These are phyloP conservation scores for Teleogryllus occipitalis DNA, from an alignment of 1,140 invertebrate genomes.

Conservation along the genomic window DNA sequence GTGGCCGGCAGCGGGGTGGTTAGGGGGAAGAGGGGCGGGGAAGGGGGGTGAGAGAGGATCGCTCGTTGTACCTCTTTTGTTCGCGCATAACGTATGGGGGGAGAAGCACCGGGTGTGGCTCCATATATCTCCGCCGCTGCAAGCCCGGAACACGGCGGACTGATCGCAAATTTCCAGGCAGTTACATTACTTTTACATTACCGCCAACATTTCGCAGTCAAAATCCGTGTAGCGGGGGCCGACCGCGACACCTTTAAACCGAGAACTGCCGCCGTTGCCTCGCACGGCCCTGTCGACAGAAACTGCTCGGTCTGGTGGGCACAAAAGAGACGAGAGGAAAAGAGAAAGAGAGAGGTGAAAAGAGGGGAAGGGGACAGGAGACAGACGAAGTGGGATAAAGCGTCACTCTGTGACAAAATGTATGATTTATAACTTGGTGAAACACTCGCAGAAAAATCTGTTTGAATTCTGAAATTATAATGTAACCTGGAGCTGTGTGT, in stretches of 20 bases:
- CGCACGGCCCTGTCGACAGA: no score
- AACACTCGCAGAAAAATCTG: background rate
- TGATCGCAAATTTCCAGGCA: background rate
- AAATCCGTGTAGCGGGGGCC: background rate
- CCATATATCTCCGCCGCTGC: background rate
- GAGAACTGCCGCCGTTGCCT: no score
- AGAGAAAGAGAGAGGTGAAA: background rate
- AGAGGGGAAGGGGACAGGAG: background rate
- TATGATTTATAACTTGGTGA: background rate
- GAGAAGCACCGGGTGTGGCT: background rate
- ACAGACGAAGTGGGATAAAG: background rate
- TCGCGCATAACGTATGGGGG: background rate
- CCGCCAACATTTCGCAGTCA: background rate
- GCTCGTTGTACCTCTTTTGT: background rate
- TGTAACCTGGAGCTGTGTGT: background rate
- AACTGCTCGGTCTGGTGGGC: no score
- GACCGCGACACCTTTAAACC: background rate
- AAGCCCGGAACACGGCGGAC: background rate
- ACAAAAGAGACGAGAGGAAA: no score
- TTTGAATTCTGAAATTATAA: background rate
- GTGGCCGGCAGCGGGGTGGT: no score
- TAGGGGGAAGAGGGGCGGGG: background rate
- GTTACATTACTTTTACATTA: constrained; percentile 6
- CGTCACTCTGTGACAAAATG: background rate
- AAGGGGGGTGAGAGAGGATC: background rate